Base-by-base conservation (phyloP, 2,888 invertebrate species). In the Brachypalpus laphriformis region DNA sequence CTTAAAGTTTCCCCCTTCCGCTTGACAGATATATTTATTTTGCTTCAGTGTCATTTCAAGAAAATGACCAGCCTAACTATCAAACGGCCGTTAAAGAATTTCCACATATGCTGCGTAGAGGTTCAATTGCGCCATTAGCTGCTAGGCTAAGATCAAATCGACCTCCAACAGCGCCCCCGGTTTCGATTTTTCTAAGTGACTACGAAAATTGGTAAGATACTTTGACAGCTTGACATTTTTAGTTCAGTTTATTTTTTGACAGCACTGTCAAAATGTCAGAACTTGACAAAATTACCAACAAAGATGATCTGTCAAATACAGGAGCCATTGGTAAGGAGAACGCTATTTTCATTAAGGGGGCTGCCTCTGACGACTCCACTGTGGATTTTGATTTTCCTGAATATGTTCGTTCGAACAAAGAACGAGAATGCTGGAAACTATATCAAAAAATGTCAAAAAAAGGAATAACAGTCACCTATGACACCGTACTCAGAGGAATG, bases 401-500 rank as follows among this genome's bases (percentile, higher is more conserved):
- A 0, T 92, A 92, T 71, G 93, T 94, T 82, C 92, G 93, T 85
- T 93, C 93, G 11, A 91, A 91, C 0, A 94, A 94, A 88, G 94
- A 94, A 87, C 93, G 93, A 63, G 94, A 95, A 90, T 95, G 95
- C 88, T 95, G 95, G 95, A 94, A 94, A 77, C 92, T 95, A 85
- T 95, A 94, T 88, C 93, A 94, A 87, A 94, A 94, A 91, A 95
- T 95, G 95, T 93, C 93, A 37, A 94, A 94, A 75, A 95, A 95
- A 88, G 95, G 95, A 0, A 93, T 95, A 14, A 93, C 93, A 63
- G 94, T 95, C 2, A 94, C 94, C 4, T 95, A 94, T 87, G 95
- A 95, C 83, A 95, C 95, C 0, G 94, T 95, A 49, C 89, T 95
- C 59, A 93, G 95, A 87, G 95, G 95, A 40, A 94, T 95, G 94